phyloP scores from a whole-genome alignment of 2,888 invertebrate genomes.

The Drosophila suboccidentalis region DNA sequence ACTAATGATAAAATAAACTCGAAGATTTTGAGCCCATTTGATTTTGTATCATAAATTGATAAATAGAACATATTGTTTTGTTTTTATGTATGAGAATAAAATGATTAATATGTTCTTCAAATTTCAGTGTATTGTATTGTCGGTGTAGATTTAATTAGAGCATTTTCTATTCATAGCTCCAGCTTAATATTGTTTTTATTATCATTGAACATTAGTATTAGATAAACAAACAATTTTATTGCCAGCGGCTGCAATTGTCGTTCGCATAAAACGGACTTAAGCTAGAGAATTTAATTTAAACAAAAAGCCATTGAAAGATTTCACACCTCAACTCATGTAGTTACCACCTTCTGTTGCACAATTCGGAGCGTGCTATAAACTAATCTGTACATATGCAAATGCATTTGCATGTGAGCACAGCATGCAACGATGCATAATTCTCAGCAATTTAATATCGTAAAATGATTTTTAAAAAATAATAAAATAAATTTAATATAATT shows the following conservation, averaged over 20 bases:
- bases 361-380: background rate
- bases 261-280: conserved; percentile 10
- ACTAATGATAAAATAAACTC: too few relatives aligned
- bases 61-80: too few relatives aligned
- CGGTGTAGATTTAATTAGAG: background rate
- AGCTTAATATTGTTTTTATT: conserved; percentile 3
- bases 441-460: background rate
- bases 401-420: conserved; percentile 2
- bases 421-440: conserved; percentile 7
- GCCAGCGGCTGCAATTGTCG: conserved; percentile 25
- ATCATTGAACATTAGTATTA: conserved; percentile 6
- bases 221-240: conserved; percentile 24
- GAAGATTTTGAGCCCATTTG: too few relatives aligned
- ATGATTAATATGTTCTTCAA: background rate
- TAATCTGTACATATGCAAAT: background rate
- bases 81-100: too few relatives aligned
- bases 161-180: background rate
- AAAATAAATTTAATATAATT: background rate
- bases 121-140: background rate
- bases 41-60: too few relatives aligned
- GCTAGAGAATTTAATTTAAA: conserved; percentile 8
- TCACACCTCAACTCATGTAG: conserved; percentile 2
- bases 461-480: background rate
- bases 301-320: conserved; percentile 11
- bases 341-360: conserved; percentile 4